Conservation (phyloP, 1,140 invertebrate species). For the Lordiphosa collinella region DNA sequence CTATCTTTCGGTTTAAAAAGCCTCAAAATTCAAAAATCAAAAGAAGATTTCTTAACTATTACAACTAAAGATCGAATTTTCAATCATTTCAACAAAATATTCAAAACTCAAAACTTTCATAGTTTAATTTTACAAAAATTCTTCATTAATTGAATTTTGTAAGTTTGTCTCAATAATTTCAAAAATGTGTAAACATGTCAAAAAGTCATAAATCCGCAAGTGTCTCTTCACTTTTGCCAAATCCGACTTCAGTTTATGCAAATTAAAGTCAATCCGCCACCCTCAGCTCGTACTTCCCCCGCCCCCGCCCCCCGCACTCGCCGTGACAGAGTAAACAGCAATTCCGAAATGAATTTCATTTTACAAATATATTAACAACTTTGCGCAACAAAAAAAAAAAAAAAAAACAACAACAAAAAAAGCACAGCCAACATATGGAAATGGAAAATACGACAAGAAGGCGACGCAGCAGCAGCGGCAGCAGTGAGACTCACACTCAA, state of each 20-base stretch:
- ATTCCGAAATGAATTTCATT: conserved; percentile 78
- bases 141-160: no score
- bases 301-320: not conserved
- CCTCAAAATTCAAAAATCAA: no score
- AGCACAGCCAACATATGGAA: conserved; percentile 72
- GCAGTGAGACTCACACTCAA: conserved; percentile 40
- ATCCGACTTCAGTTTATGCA: conserved; percentile 3
- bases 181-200: not conserved
- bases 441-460: conserved; percentile 63
- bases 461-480: conserved; percentile 22
- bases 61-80: no score
- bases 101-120: no score
- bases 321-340: conserved; percentile 55
- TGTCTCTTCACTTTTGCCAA: no score
- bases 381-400: conserved; percentile 52
- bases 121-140: no score
- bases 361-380: conserved; percentile 79
- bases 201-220: conserved; percentile 1
- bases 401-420: conserved; percentile 41
- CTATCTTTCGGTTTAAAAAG: no score
- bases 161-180: no score
- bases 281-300: not conserved
- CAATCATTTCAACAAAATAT: no score
- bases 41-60: no score
- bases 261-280: conserved; percentile 13